These are phyloP conservation scores for Vidua chalybeata DNA, from an alignment of 2,113 vertebrate species.

Conservation along the genomic window DNA sequence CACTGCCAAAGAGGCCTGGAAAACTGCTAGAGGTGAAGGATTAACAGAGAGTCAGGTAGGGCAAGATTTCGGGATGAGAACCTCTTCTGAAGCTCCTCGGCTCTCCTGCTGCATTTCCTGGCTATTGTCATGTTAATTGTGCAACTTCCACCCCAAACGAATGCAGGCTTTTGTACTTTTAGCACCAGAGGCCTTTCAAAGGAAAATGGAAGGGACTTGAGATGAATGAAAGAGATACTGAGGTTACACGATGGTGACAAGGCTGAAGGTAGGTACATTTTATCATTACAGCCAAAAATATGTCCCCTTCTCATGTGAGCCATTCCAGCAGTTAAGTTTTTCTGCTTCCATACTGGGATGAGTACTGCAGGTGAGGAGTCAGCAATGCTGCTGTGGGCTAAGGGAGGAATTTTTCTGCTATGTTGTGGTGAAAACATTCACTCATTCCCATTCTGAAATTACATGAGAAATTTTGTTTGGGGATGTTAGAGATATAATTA, in stretches of 20 bases:
- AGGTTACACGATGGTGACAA: neutral
- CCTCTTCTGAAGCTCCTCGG: neutral
- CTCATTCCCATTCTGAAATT: neutral
- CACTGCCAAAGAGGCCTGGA: neutral
- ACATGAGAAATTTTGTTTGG: neutral
- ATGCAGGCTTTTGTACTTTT: neutral
- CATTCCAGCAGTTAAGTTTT: neutral
- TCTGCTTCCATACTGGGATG: neutral
- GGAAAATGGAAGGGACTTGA: neutral
- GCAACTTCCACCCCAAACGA: neutral
- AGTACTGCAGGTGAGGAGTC: neutral
- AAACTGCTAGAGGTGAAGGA: neutral
- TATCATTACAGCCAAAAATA: neutral
- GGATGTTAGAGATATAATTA: neutral
- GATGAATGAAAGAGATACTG: neutral
- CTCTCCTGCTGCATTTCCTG: neutral
- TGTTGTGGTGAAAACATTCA: neutral
- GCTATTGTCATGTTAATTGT: slow-evolving; percentile 21
- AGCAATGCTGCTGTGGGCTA: neutral
- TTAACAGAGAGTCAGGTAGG: neutral
- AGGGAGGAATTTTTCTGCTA: neutral
- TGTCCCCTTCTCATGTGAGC: neutral
- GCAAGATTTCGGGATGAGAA: neutral
- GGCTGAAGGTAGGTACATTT: neutral
- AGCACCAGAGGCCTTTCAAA: neutral